Evolutionary conservation across 2,797 vertebrate species (phyloP), one percentile per base, ranked within the genome.

Genomic region (Sebastes goodei): DNA sequence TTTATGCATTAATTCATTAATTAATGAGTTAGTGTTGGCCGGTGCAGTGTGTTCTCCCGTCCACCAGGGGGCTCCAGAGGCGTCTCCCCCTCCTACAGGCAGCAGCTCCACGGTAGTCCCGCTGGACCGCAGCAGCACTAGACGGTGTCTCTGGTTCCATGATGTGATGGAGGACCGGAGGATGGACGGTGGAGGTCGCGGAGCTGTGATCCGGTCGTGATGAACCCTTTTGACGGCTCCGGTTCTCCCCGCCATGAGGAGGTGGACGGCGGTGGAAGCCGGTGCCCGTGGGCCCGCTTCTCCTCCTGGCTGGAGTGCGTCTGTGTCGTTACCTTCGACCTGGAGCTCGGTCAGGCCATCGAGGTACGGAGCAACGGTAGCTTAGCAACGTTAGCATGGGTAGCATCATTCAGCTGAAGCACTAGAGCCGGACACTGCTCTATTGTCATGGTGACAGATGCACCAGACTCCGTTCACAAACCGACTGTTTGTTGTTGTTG

Each of bases 311-410:
- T 98, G 69, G 97, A 98, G 85, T 98, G 98, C 63, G 95, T 97
- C 80, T 99, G 98, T 73, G 97, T 98, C 4, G 97, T 99, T 61
- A 98, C 97, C 82, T 98, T 99, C 94, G 98, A 98, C 90, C 95
- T 98, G 92, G 98, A 99, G 95, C 95, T 99, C 33, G 98, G 98
- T 56, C 98, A 99, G 91, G 97, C 98, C 71, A 96, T 99, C 64
- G 98, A 99, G 97, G 97, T 99, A 87, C 38, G 97, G 97, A 98
- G 88, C 33, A 7, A 1, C 2, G 68, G 67, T 92, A 91, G 76
- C 89, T 79, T 76, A 84, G 74, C 86, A 79, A 25, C 2, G n/a
- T 27, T 82, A 86, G 82, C 83, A 64, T 74, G 10, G 8, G 6
- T 25, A 23, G 55, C 55, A 57, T 27, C 17, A 25, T 8, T 7